Conservation (phyloP, 2,888 invertebrate genomes). For the Nymphalis urticae region DNA sequence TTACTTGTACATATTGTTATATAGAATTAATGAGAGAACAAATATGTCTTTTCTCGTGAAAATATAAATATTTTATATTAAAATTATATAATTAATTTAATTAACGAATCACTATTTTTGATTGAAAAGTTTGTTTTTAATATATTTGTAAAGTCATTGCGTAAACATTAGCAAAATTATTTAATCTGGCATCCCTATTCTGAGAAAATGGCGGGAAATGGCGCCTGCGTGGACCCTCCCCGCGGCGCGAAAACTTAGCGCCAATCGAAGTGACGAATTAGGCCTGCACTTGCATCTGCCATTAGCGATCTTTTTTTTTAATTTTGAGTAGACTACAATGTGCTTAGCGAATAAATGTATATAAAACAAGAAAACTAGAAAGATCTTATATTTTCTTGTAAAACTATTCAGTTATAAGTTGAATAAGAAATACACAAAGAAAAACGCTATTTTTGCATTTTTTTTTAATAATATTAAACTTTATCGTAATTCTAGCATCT, state of each 20-base stretch:
- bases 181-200: constrained; percentile 51
- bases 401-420: too few relatives aligned
- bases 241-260: constrained; percentile 61
- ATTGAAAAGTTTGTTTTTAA: background rate
- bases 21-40: too few relatives aligned
- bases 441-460: too few relatives aligned
- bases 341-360: background rate
- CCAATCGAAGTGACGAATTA: constrained; percentile 71
- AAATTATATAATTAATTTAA: too few relatives aligned
- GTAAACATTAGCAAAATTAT: constrained; percentile 35
- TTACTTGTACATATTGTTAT: too few relatives aligned
- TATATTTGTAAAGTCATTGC: constrained; percentile 19
- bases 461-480: too few relatives aligned
- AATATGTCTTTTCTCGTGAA: too few relatives aligned
- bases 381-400: too few relatives aligned
- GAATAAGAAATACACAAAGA: too few relatives aligned
- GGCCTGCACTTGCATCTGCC: constrained; percentile 50
- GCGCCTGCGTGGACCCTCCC: constrained; percentile 70
- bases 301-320: constrained; percentile 28
- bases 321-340: background rate
- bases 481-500: too few relatives aligned
- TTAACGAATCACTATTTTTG: background rate
- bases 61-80: too few relatives aligned
- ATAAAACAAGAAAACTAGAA: too few relatives aligned
- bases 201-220: constrained; percentile 70